phyloP scores from a whole-genome alignment of 2,797 vertebrate species.

The Spheniscus humboldti region DNA sequence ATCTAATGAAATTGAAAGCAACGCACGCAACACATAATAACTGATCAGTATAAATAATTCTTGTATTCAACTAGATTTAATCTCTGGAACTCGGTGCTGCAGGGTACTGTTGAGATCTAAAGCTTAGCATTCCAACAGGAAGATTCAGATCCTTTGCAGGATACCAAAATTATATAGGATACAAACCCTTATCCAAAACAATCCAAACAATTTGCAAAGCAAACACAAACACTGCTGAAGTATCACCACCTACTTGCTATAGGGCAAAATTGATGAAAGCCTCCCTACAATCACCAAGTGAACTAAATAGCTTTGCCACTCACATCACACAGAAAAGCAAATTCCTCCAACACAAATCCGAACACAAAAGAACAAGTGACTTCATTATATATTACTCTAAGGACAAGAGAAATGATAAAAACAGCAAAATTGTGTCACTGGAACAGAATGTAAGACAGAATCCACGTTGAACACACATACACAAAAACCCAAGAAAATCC shows the following conservation, averaged over 20 bases:
- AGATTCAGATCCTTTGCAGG: not conserved
- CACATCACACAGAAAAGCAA: not conserved
- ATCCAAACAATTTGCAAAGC: not conserved
- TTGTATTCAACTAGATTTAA: not conserved
- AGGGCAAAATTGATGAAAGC: not conserved
- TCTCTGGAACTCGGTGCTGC: not conserved
- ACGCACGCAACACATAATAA: not conserved
- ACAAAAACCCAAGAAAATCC: not conserved
- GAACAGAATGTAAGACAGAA: not conserved
- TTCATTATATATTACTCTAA: not conserved
- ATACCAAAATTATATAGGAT: not conserved
- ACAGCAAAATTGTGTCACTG: not conserved
- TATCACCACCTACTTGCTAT: not conserved
- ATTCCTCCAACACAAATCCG: not conserved
- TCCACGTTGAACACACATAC: not conserved
- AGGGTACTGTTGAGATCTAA: not conserved
- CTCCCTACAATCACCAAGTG: not conserved
- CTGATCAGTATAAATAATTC: not conserved
- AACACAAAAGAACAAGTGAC: not conserved
- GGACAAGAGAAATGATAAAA: not conserved
- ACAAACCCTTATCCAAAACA: not conserved
- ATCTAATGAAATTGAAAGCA: not conserved
- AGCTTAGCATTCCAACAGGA: not conserved
- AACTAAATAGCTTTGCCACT: not conserved
- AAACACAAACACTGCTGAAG: not conserved